phyloP scores from a whole-genome alignment of 2,113 vertebrate species.

The Anseranas semipalmata region DNA sequence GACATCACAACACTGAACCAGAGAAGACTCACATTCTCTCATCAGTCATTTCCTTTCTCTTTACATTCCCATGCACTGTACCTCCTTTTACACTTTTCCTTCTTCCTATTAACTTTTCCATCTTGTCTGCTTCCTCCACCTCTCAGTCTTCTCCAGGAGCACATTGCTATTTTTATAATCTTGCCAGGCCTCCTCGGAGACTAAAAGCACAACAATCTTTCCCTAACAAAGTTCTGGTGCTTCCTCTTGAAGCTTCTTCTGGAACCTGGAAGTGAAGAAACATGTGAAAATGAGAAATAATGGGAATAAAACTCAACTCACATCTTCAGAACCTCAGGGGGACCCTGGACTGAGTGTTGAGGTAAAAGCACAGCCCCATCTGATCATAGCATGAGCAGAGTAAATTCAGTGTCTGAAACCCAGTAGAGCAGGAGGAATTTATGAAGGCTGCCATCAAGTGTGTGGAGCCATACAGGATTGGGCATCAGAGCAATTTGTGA shows the following conservation, averaged over 20 bases:
- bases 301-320: neutral
- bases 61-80: neutral
- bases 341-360: neutral
- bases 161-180: neutral
- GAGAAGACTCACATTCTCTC: neutral
- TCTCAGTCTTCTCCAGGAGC: neutral
- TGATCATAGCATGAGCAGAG: neutral
- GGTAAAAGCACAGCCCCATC: neutral
- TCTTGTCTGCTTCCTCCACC: neutral
- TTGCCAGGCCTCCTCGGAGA: neutral
- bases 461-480: neutral
- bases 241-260: neutral
- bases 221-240: neutral
- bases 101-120: neutral
- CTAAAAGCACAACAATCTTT: neutral
- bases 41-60: neutral
- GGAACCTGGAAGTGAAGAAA: neutral
- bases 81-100: neutral
- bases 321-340: neutral
- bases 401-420: neutral
- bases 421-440: neutral
- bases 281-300: conserved; percentile 23
- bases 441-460: neutral
- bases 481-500: neutral
- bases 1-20: neutral